Percentiles rank a stretch among this genome's conserved stretches.
These are phyloP conservation scores for Macrobrachium rosenbergii DNA, from an alignment of 1,140 invertebrate species.

Conservation along the genomic window DNA sequence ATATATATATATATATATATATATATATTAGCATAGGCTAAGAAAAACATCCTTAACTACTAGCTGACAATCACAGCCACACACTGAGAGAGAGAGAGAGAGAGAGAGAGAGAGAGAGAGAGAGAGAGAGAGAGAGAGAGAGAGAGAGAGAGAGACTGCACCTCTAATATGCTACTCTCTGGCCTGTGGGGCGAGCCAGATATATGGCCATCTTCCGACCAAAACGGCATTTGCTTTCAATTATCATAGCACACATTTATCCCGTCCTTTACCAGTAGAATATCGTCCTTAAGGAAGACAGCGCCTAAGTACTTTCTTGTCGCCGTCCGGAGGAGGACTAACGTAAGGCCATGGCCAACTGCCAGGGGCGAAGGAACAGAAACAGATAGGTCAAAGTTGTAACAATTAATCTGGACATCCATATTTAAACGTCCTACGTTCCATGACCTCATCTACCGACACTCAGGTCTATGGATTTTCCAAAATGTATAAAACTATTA, in stretches of 20 bases:
- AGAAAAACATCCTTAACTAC: too few species aligned
- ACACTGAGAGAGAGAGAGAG: too few species aligned
- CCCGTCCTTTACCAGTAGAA: not conserved
- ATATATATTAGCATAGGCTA: not conserved
- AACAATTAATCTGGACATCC: constrained; percentile 44
- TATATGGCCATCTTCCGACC: constrained; percentile 11
- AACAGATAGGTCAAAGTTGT: constrained; percentile 51
- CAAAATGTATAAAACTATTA: too few species aligned
- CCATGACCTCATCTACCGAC: too few species aligned
- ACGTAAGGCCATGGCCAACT: constrained; percentile 33
- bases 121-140: too few species aligned
- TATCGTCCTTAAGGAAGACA: not conserved
- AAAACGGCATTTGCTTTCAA: constrained; percentile 1
- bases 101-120: too few species aligned
- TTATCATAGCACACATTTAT: constrained; percentile 4
- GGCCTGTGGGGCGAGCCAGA: constrained; percentile 14
- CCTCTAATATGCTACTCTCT: constrained; percentile 1
- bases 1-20: not conserved
- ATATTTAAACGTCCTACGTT: not conserved
- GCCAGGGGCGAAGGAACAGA: constrained; percentile 42
- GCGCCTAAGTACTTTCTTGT: constrained; percentile 20
- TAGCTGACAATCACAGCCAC: too few species aligned
- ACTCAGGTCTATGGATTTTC: too few species aligned
- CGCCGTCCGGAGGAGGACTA: not conserved
- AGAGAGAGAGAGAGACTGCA: not conserved